Percentiles rank a stretch among this genome's conserved stretches.
These are phyloP conservation scores for Trilocha varians DNA, from an alignment of 2,888 invertebrate genomes.

Conservation along the genomic window DNA sequence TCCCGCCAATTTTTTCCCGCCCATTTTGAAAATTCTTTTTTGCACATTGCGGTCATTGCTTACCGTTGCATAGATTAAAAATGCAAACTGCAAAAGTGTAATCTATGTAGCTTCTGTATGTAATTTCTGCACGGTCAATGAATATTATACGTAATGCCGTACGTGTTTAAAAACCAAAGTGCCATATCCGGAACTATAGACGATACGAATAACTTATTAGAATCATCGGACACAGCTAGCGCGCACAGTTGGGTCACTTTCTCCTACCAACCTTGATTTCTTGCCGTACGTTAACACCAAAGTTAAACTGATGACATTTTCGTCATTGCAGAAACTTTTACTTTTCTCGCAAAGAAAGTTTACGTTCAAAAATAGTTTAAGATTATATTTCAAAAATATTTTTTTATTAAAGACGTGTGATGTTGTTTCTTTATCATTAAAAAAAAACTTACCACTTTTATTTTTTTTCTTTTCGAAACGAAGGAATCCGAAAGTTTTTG, in stretches of 20 bases:
- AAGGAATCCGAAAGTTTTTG: slow-evolving; percentile 12
- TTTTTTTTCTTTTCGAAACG: slow-evolving; percentile 1
- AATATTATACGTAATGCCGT: background rate
- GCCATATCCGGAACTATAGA: slow-evolving; percentile 5
- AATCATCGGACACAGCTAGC: slow-evolving; percentile 30
- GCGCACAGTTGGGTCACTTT: slow-evolving; percentile 57
- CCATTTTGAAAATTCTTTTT: too few species aligned
- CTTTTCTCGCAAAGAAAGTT: slow-evolving; percentile 43
- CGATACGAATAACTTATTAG: slow-evolving; percentile 20
- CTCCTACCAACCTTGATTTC: slow-evolving; percentile 68
- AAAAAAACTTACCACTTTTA: background rate
- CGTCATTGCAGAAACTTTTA: slow-evolving; percentile 58
- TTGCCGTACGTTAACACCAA: slow-evolving; percentile 49
- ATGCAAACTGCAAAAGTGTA: too few species aligned
- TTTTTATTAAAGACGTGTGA: background rate
- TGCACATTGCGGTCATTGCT: too few species aligned
- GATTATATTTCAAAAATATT: background rate
- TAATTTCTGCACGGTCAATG: background rate
- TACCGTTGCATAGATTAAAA: too few species aligned
- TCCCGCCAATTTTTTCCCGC: too few species aligned
- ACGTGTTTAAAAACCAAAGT: background rate
- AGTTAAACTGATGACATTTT: slow-evolving; percentile 49
- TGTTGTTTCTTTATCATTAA: background rate
- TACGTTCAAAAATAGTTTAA: slow-evolving; percentile 8
- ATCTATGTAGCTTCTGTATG: too few species aligned